phyloP scores from a whole-genome alignment of 1,140 invertebrate genomes.

The Scaptomyza hsui region DNA sequence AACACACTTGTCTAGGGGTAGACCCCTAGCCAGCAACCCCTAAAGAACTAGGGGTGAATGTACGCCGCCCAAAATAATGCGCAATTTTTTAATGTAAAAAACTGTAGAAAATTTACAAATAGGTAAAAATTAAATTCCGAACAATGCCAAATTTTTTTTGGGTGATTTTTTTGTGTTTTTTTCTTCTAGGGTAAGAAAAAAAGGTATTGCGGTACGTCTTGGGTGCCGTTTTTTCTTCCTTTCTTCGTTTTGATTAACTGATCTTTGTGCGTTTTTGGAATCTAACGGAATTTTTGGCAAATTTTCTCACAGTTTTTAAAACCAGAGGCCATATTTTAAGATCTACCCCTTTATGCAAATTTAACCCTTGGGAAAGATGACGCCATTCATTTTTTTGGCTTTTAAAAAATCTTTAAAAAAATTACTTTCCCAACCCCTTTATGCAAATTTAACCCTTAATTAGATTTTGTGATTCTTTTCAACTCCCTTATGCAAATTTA shows the following conservation, averaged over 20 bases:
- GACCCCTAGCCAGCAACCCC: slow-evolving; percentile 36
- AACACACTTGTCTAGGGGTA: slow-evolving; percentile 39
- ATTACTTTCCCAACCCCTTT: slow-evolving; percentile 47
- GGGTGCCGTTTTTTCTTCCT: slow-evolving; percentile 12
- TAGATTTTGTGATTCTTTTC: background rate
- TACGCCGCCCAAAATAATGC: slow-evolving; percentile 57
- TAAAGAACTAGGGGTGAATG: slow-evolving; percentile 37
- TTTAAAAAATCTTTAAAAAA: slow-evolving; percentile 54
- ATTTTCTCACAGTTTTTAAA: slow-evolving; percentile 66
- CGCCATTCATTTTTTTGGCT: slow-evolving; percentile 13
- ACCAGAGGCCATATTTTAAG: background rate
- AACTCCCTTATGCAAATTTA: slow-evolving; percentile 25
- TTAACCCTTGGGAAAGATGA: slow-evolving; percentile 8
- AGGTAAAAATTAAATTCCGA: slow-evolving; percentile 39
- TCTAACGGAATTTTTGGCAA: slow-evolving; percentile 71
- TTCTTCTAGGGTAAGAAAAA: slow-evolving; percentile 49
- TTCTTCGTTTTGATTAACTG: slow-evolving; percentile 52
- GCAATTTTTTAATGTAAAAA: slow-evolving; percentile 77
- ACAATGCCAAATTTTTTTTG: slow-evolving; percentile 52
- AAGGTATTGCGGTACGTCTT: slow-evolving; percentile 20
- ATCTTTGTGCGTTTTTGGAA: slow-evolving; percentile 11
- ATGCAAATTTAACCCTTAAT: background rate
- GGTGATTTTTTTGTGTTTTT: slow-evolving; percentile 24
- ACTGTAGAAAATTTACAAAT: slow-evolving; percentile 55
- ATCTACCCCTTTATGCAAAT: slow-evolving; percentile 50